These are phyloP conservation scores for Romanogobio albipinnatus DNA, from an alignment of 2,113 vertebrate species.

Conservation along the genomic window DNA sequence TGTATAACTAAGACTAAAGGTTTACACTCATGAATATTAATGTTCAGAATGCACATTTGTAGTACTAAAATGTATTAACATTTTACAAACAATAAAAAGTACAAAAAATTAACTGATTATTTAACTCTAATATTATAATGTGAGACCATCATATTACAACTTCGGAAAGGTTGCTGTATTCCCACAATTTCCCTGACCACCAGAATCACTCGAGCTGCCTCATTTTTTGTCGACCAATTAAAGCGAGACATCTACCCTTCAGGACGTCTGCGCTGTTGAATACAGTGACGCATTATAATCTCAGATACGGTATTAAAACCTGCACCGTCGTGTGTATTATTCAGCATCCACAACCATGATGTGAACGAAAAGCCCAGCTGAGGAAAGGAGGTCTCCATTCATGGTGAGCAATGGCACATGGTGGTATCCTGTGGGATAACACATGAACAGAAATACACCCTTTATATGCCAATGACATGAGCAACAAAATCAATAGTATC, in stretches of 20 bases:
- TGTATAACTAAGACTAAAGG: background rate
- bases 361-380: conserved; percentile 90
- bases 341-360: conserved; percentile 74
- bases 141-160: background rate
- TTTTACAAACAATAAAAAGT: conserved; percentile 1
- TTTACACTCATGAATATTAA: background rate
- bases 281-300: background rate
- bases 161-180: background rate
- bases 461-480: background rate
- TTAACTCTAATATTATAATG: background rate
- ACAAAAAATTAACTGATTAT: background rate
- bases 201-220: conserved; percentile 7
- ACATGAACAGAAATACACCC: conserved; percentile 35
- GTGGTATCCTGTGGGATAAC: conserved; percentile 84
- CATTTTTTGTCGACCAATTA: background rate
- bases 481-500: background rate
- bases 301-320: background rate
- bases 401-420: conserved; percentile 89
- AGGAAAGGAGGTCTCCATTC: conserved; percentile 82
- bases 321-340: background rate
- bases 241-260: background rate
- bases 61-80: background rate
- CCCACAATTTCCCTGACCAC: background rate
- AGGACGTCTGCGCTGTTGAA: background rate
- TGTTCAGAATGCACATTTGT: background rate